A percentile compares a stretch with the other conserved stretches of the same genome.
phyloP scores from a whole-genome alignment of 2,888 invertebrate species.

The Aethes cnicana region DNA sequence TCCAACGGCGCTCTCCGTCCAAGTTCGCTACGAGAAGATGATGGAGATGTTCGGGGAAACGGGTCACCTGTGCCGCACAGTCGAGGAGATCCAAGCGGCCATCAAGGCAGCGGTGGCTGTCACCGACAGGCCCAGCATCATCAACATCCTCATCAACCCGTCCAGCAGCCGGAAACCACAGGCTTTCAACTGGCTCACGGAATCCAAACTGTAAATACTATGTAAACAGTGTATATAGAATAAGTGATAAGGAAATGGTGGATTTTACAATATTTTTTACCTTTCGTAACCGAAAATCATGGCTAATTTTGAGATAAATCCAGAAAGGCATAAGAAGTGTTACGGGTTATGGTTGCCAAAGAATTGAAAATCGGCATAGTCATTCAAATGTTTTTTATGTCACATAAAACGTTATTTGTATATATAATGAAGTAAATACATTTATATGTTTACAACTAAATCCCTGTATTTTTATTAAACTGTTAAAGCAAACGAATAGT shows the following conservation, averaged over 20 bases:
- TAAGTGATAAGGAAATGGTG: no score
- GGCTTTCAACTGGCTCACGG: slow-evolving; percentile 95
- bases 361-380: not conserved
- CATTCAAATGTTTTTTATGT: slow-evolving; percentile 44
- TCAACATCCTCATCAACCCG: slow-evolving; percentile 95
- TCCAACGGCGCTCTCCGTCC: slow-evolving; percentile 89
- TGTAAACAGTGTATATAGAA: no score
- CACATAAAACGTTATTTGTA: slow-evolving; percentile 63
- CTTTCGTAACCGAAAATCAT: no score
- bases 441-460: slow-evolving; percentile 79
- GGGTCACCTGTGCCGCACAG: slow-evolving; percentile 90
- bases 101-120: slow-evolving; percentile 85
- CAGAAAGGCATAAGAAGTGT: no score
- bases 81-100: slow-evolving; percentile 88
- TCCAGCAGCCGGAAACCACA: slow-evolving; percentile 95
- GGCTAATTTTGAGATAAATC: no score
- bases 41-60: slow-evolving; percentile 92
- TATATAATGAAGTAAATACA: slow-evolving; percentile 72
- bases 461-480: slow-evolving; percentile 78
- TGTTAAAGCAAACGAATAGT: slow-evolving; percentile 72
- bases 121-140: slow-evolving; percentile 90
- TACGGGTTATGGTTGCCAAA: no score
- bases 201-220: slow-evolving; percentile 95
- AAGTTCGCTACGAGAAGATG: slow-evolving; percentile 94
- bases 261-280: no score